Base-by-base conservation (phyloP, 2,888 invertebrate species). In the Hyalella azteca region DNA sequence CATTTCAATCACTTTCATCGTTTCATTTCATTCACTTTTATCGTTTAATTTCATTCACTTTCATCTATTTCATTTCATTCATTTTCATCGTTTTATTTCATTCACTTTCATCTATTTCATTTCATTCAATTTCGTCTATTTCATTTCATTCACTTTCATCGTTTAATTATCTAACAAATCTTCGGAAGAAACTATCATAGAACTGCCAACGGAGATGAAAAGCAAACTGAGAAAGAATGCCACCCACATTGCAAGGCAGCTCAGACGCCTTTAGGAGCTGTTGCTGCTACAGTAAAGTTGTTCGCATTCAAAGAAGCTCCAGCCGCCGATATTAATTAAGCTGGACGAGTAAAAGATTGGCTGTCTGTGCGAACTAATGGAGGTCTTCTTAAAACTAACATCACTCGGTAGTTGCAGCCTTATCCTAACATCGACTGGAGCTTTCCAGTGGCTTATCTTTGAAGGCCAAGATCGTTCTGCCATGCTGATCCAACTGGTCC, bases 251-350 rank as follows among this genome's bases (percentile, higher is more conserved):
- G 66, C n/a, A 22, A 9, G 54, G 22, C n/a, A 66, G 45, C 9
- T 11, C 66, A 2, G 39, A 36, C 32, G 66, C 32, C 45, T 45
- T 36, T 2, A 0, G 19, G 36, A 36, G 36, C 39, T 66, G 22
- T 54, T 36, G 66, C 26, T 66, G 36, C n/a, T 13, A 32, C n/a
- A 66, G 66, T 36, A 36, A 66, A 66, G 36, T 29, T 13, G 66
- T 66, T 66, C 54, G 36, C 39, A 66, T 66, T 66, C 66, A 66
- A 66, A 66, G 66, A 11, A 66, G 66, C 66, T 66, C 36, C 19
- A 66, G 13, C 32, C 66, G 66, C 66, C 66, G 66, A 66, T 66
- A 66, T 66, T 36, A 66, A 66, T 66, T 66, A 66, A 66, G 66
- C 19, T 19, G 19, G 66, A 66, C 66, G 66, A 66, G 66, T 36